Evolutionary conservation across 2,113 vertebrate genomes (phyloP).

Genomic region (Prionailurus bengalensis): DNA sequence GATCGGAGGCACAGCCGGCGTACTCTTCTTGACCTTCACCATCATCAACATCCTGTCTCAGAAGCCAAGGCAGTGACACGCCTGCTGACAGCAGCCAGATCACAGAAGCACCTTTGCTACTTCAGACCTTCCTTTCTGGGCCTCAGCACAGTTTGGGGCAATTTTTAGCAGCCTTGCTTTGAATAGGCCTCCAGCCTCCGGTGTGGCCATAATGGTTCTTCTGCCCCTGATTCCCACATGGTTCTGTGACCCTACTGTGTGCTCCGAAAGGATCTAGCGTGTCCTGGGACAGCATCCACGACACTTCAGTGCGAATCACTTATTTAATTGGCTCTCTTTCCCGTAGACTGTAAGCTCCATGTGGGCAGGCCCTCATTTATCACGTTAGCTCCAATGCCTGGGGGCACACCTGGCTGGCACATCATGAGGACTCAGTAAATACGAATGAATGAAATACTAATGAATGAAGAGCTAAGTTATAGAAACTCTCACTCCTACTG

Average conservation of each 20-base stretch:
- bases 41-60: slow-evolving; percentile 78
- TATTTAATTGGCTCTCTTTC: not conserved
- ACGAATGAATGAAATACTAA: not conserved
- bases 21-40: slow-evolving; percentile 77
- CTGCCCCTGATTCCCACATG: fast-evolving
- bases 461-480: not conserved
- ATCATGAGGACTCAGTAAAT: not conserved
- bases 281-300: not conserved
- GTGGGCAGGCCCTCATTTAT: not conserved
- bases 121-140: not conserved
- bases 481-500: not conserved
- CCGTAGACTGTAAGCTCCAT: not conserved
- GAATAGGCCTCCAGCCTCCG: not conserved
- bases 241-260: not conserved
- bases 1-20: slow-evolving; percentile 80
- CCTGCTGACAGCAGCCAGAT: fast-evolving
- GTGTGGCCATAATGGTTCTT: not conserved
- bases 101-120: fast-evolving
- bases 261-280: no score
- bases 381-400: fast-evolving
- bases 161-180: not conserved
- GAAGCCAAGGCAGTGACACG: slow-evolving; percentile 8
- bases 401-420: not conserved
- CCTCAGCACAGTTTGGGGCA: fast-evolving
- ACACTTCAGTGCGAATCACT: not conserved